These are phyloP conservation scores for Catajapyx aquilonaris DNA, from an alignment of 1,140 invertebrate species.

Conservation along the genomic window DNA sequence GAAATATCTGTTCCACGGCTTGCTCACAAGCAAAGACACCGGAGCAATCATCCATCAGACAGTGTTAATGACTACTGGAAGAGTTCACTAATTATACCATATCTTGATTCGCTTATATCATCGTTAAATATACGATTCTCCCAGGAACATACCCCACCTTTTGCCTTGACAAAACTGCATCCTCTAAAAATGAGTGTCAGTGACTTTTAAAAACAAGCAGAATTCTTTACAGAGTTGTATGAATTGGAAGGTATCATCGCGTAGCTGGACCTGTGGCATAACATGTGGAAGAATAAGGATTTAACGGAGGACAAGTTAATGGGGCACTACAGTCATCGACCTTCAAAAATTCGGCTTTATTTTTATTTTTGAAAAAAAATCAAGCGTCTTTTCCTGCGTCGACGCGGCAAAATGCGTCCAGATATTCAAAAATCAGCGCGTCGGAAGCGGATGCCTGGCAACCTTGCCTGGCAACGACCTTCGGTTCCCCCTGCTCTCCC, in stretches of 20 bases:
- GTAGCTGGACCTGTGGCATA: slow-evolving; percentile 8
- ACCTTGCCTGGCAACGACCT: too few species aligned
- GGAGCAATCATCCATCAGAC: slow-evolving; percentile 7
- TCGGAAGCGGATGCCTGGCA: too few species aligned
- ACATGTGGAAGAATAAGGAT: slow-evolving; percentile 6
- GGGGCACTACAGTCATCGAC: too few species aligned
- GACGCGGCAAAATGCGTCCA: too few species aligned
- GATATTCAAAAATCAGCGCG: too few species aligned
- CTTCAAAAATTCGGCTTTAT: too few species aligned
- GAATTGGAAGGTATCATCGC: slow-evolving; percentile 3
- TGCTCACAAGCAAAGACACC: too few species aligned
- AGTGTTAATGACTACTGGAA: slow-evolving; percentile 9
- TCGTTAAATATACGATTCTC: slow-evolving; percentile 13
- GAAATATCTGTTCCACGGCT: slow-evolving; percentile 8
- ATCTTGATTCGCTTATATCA: slow-evolving; percentile 9
- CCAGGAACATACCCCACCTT: slow-evolving; percentile 7
- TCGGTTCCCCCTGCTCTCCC: too few species aligned
- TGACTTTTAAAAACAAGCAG: slow-evolving; percentile 4
- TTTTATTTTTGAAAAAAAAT: too few species aligned
- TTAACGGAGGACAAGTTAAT: too few species aligned
- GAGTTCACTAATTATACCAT: slow-evolving; percentile 9
- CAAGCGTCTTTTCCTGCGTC: too few species aligned
- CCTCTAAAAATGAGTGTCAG: slow-evolving; percentile 4
- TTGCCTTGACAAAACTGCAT: slow-evolving; percentile 5
- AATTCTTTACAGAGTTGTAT: slow-evolving; percentile 6